Evolutionary conservation across 1,140 invertebrate genomes (phyloP), one percentile per base, ranked within the genome.

Genomic region (Phymorhynchus buccinoides): DNA sequence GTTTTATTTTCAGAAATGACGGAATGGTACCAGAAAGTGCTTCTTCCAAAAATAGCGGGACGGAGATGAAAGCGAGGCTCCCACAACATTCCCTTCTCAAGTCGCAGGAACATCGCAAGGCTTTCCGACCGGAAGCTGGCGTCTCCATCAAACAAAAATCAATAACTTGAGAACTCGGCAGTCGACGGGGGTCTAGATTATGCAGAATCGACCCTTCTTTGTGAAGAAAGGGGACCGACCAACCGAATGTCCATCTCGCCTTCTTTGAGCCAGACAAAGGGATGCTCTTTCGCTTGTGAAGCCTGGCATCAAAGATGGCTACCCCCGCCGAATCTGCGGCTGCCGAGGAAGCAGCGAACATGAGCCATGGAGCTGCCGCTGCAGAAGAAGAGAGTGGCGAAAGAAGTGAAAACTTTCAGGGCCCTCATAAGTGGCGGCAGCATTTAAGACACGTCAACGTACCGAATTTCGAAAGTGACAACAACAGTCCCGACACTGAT

Each of bases 381-480:
- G 83, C 71, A 9, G 35, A 75, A 16, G 41, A 86, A 22, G 80
- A 86, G 4, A 86, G 88, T 37, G 86, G 86, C 41, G 86, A 87
- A 77, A 73, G 82, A 79, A 73, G 56, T 66, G 85, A 88, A 44
- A 84, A 88, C 48, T 90, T 88, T 68, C 89, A 88, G 81, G 89
- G 89, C 73, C 89, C 89, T 75, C 89, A 90, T 83, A 88, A 88
- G 44, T 90, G 89, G 89, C 86, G 89, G 86, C 85, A 87, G 52
- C 83, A 84, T 71, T 62, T 90, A 79, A 84, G 86, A 86, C 89
- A 86, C 37, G 88, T 89, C 48, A 82, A 85, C 79, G 81, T 62
- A 62, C 83, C 85, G 35, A 88, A 86, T 22, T 73, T 56, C 27
- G 84, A 83, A 48, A 75, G 71, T 35, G 75, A 79, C 86, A 83